Evolutionary conservation across 2,797 vertebrate genomes (phyloP).

Genomic region (Hafferia zeledoni): DNA sequence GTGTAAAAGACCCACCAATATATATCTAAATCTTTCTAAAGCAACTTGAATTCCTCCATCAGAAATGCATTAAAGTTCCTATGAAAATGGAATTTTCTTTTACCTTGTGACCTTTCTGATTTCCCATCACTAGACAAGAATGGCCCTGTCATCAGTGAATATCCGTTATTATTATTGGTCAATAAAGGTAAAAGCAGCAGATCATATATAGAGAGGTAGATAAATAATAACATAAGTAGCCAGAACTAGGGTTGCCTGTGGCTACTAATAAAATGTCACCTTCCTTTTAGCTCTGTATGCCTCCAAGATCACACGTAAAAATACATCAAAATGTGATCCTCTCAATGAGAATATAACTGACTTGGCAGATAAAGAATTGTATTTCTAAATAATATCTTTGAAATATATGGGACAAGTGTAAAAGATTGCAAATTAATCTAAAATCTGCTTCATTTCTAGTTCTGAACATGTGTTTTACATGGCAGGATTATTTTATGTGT

Average conservation of each 20-base stretch:
- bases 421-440: neutral
- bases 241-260: neutral
- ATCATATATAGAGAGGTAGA: neutral
- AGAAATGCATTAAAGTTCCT: conserved; percentile 14
- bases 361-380: neutral
- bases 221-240: conserved; percentile 20
- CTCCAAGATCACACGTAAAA: neutral
- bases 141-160: neutral
- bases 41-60: conserved; percentile 26
- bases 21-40: conserved; percentile 23
- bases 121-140: neutral
- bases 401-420: neutral
- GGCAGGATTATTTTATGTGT: neutral
- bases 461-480: neutral
- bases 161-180: conserved; percentile 14
- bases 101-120: conserved; percentile 34
- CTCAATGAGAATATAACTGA: neutral
- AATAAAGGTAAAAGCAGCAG: conserved; percentile 35
- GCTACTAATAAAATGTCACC: conserved; percentile 41
- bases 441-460: neutral
- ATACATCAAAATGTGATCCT: neutral
- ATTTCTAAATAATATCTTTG: conserved; percentile 7
- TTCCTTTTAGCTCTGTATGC: neutral
- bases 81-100: conserved; percentile 45
- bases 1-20: neutral